Evolutionary conservation across 2,888 invertebrate genomes (phyloP).

Genomic region (Tenthredo notha): DNA sequence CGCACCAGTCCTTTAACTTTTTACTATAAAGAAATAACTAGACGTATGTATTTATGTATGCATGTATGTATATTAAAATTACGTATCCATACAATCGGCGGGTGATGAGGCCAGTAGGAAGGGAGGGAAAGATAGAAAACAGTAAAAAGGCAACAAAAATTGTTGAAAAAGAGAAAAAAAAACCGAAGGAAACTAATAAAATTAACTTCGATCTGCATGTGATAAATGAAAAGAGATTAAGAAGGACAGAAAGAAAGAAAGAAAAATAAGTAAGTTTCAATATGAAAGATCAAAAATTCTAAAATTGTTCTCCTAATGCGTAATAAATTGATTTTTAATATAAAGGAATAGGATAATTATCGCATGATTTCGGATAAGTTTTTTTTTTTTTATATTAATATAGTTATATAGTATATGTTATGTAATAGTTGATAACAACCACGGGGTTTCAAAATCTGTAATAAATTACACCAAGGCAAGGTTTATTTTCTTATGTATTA

Average conservation of each 20-base stretch:
- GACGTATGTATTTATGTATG: too few species aligned
- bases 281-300: neutral
- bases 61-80: neutral
- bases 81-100: neutral
- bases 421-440: conserved; percentile 20
- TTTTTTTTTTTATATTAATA: neutral
- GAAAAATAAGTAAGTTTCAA: neutral
- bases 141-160: neutral
- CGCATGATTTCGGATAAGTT: neutral
- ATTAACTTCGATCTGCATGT: neutral
- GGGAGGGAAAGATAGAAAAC: neutral
- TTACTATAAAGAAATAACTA: too few species aligned
- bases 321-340: neutral
- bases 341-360: neutral
- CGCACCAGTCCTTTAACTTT: neutral
- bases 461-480: conserved; percentile 76
- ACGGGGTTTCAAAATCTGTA: conserved; percentile 60
- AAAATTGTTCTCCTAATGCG: conserved; percentile 32
- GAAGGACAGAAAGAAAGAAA: neutral
- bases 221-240: neutral
- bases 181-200: neutral
- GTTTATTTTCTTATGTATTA: conserved; percentile 62
- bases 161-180: neutral
- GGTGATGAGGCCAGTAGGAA: neutral
- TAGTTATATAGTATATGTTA: neutral